Base-by-base conservation (phyloP, 1,140 invertebrate genomes). In the Procambarus clarkii region DNA sequence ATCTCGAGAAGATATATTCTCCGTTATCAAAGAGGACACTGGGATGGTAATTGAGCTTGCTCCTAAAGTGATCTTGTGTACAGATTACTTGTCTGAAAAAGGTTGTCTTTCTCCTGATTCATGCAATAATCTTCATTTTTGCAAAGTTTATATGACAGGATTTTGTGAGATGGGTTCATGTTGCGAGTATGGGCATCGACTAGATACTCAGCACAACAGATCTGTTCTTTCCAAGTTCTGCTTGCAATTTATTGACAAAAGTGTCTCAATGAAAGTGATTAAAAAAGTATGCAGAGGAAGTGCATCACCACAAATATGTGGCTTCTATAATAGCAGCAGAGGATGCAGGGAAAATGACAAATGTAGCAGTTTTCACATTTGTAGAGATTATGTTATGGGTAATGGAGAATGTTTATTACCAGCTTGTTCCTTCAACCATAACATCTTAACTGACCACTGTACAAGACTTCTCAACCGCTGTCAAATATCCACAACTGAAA, bases 141-240 rank as follows among this genome's bases (percentile, higher is more conserved):
- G 88, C 54, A 54, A 54, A 54, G 74, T 50, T 24, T 21, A 77
- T 46, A 84, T 58, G 13, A 84, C 83, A n/a, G 5, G 58, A 46
- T 60, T 18, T 9, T 91, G 88, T 64, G 77, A 54, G 0, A 18
- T n/a, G 13, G 74, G 81, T n/a, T 0, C 81, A 46, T 15, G 9
- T 0, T 91, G 88, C 58, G 5, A 34, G 5, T 91, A n/a, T 85
- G 88, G 88, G 7, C 88, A 91, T 60, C 69, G 74, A 58, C 77
- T 82, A 5, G 81, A 91, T 64, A 91, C 88, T n/a, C 58, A 78
- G 15, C 88, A 91, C 74, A 91, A 91, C n/a, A 64, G 24, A 1
- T 60, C 69, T 15, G 46, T 91, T 24, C 88, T 91, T 50, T 91
- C 88, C 34, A 91, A 91, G 48, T 45, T 84, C 0, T 91, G 85